Evolutionary conservation across 1,140 invertebrate species (phyloP).

Genomic region (Zelostemma sp.): DNA sequence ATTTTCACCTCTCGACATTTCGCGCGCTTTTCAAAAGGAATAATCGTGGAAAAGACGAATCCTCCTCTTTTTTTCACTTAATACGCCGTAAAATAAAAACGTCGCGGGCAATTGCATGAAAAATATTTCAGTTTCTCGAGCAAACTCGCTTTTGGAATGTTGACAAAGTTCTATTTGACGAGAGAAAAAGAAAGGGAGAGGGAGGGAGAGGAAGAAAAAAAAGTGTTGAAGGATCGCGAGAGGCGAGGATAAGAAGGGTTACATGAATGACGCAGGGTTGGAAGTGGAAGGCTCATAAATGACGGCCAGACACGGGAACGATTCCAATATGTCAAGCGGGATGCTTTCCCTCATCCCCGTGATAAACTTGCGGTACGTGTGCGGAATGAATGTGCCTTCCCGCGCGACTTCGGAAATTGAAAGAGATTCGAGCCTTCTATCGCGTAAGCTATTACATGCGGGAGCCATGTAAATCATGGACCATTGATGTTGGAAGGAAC

Average conservation of each 20-base stretch:
- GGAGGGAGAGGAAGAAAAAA: neutral
- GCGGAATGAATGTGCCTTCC: constrained; percentile 48
- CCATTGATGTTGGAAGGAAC: constrained; percentile 14
- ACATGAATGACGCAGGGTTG: constrained; percentile 24
- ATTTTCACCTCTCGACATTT: too few species aligned
- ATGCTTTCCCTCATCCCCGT: constrained; percentile 52
- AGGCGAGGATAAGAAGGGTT: constrained; percentile 23
- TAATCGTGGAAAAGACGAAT: too few species aligned
- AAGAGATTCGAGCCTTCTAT: constrained; percentile 46
- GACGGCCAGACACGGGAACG: constrained; percentile 58
- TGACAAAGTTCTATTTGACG: constrained; percentile 2
- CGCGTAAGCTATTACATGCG: constrained; percentile 33
- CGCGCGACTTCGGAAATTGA: constrained; percentile 48
- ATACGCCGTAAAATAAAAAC: too few species aligned
- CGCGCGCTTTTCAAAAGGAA: too few species aligned
- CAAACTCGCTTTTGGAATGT: neutral
- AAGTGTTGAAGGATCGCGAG: constrained; percentile 9
- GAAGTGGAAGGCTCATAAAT: constrained; percentile 57
- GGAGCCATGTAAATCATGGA: constrained; percentile 42
- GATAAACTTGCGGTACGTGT: constrained; percentile 62
- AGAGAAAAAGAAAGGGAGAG: too few species aligned
- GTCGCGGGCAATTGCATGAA: too few species aligned
- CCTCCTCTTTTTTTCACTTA: too few species aligned
- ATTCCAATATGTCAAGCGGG: constrained; percentile 62
- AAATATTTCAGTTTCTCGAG: too few species aligned